phyloP scores from a whole-genome alignment of 1,140 invertebrate species.

The Nephotettix cincticeps region DNA sequence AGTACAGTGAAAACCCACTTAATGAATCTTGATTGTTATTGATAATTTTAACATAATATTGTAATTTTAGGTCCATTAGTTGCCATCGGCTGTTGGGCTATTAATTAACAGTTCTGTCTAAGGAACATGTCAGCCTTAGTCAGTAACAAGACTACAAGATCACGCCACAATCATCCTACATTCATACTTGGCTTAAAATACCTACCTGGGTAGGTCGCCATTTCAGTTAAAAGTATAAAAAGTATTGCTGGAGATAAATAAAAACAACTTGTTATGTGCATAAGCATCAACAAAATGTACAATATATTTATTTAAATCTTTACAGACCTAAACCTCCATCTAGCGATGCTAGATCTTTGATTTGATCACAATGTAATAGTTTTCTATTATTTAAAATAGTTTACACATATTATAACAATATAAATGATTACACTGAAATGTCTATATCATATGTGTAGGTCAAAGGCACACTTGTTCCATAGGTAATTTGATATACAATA shows the following conservation, averaged over 20 bases:
- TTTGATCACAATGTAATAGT: constrained; percentile 7
- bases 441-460: constrained; percentile 3
- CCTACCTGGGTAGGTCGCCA: too few species aligned
- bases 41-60: too few species aligned
- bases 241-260: neutral
- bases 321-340: constrained; percentile 4
- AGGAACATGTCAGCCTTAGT: too few species aligned
- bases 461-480: constrained; percentile 2
- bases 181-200: too few species aligned
- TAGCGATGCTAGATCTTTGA: constrained; percentile 6
- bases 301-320: constrained; percentile 6
- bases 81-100: too few species aligned
- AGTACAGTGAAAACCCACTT: too few species aligned
- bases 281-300: constrained; percentile 10
- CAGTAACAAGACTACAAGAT: too few species aligned
- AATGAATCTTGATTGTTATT: too few species aligned
- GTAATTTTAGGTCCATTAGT: too few species aligned
- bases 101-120: too few species aligned
- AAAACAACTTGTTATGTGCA: neutral
- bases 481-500: constrained; percentile 10
- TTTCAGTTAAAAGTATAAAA: too few species aligned
- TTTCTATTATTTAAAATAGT: neutral
- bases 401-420: constrained; percentile 13
- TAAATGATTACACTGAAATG: neutral
- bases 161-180: too few species aligned